Conservation (phyloP, 2,888 invertebrate genomes). For the Xylophagus ater region DNA sequence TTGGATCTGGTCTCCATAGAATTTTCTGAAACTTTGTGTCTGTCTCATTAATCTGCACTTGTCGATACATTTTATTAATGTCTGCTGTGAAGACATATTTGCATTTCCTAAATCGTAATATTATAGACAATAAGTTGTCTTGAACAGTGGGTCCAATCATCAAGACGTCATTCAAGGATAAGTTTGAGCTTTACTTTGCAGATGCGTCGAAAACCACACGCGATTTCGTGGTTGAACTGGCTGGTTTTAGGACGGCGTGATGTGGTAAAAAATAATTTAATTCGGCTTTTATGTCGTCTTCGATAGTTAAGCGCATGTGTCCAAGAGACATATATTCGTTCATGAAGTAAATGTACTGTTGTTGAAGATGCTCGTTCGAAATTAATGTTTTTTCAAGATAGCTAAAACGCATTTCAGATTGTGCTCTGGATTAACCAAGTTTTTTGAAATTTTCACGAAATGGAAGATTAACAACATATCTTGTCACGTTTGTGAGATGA, state of each 20-base stretch:
- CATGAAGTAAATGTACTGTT: too few relatives aligned
- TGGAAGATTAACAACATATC: too few relatives aligned
- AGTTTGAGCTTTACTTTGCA: conserved; percentile 10
- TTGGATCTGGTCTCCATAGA: conserved; percentile 16
- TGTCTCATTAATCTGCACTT: too few relatives aligned
- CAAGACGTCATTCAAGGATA: conserved; percentile 21
- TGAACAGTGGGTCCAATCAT: conserved; percentile 21
- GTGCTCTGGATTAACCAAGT: too few relatives aligned
- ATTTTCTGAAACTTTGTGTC: conserved; percentile 18
- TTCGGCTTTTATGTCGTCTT: too few relatives aligned
- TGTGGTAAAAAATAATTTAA: conserved; percentile 4
- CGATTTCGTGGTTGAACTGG: conserved; percentile 11
- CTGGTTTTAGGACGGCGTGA: neutral
- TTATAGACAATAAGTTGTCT: conserved; percentile 15
- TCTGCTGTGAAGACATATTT: conserved; percentile 19
- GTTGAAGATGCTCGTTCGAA: too few relatives aligned
- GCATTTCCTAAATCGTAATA: conserved; percentile 10
- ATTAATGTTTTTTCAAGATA: too few relatives aligned
- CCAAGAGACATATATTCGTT: too few relatives aligned
- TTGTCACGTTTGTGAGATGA: too few relatives aligned
- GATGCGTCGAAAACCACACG: conserved; percentile 10
- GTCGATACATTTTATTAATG: conserved; percentile 22
- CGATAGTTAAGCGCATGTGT: too few relatives aligned
- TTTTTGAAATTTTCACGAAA: too few relatives aligned
- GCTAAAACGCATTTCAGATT: too few relatives aligned